Evolutionary conservation across 2,113 vertebrate genomes (phyloP).

Genomic region (Stegastes partitus): DNA sequence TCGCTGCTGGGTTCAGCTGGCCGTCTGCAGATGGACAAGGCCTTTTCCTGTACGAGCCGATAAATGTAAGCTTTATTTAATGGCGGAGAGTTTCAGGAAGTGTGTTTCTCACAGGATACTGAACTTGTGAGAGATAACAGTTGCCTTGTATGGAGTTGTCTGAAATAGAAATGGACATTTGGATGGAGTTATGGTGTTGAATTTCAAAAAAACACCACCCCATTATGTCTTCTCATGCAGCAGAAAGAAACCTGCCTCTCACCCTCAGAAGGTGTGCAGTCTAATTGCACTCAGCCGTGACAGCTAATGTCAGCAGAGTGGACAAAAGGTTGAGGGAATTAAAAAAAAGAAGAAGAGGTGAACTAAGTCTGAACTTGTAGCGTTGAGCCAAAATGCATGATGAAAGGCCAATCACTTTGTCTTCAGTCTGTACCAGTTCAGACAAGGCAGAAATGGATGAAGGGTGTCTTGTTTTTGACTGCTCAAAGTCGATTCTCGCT

Average conservation of each 20-base stretch:
- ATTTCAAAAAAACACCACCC: background rate
- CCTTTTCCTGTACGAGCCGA: constrained; percentile 51
- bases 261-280: constrained; percentile 1
- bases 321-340: constrained; percentile 23
- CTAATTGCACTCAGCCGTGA: constrained; percentile 8
- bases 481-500: background rate
- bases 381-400: constrained; percentile 3
- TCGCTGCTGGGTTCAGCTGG: constrained; percentile 1
- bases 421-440: constrained; percentile 38
- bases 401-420: constrained; percentile 21
- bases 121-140: constrained; percentile 45
- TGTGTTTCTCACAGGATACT: constrained; percentile 27
- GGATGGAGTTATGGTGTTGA: background rate
- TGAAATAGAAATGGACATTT: background rate
- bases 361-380: constrained; percentile 60
- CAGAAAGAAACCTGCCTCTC: background rate
- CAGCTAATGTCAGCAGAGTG: constrained; percentile 17
- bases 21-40: constrained; percentile 46
- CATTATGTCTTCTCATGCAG: too few relatives aligned
- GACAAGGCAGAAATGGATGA: constrained; percentile 16
- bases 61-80: constrained; percentile 22
- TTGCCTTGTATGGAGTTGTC: background rate
- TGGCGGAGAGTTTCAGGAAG: constrained; percentile 40
- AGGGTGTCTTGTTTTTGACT: constrained; percentile 21
- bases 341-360: constrained; percentile 24